Conservation (phyloP, 2,888 invertebrate genomes). For the Tromatobia lineatoria region DNA sequence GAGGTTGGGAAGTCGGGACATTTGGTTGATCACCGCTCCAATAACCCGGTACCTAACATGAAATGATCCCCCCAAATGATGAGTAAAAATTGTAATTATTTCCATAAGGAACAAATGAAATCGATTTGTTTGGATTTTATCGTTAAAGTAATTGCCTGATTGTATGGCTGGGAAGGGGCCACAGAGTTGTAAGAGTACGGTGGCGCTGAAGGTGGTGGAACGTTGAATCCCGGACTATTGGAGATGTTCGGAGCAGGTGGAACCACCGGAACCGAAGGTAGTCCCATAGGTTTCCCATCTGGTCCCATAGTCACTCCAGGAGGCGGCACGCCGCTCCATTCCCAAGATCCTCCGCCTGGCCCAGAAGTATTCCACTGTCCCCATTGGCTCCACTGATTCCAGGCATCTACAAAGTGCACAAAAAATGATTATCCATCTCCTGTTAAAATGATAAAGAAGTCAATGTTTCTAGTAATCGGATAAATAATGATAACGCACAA, state of each 20-base stretch:
- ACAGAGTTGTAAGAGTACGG: conserved; percentile 81
- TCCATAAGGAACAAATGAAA: not conserved
- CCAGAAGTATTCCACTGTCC: conserved; percentile 80
- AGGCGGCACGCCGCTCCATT: conserved; percentile 83
- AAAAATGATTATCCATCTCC: not conserved
- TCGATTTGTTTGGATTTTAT: conserved; percentile 22
- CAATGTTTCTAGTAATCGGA: too few relatives aligned
- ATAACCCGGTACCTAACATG: conserved; percentile 65
- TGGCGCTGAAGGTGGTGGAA: conserved; percentile 79
- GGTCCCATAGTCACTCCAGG: conserved; percentile 81
- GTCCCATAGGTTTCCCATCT: conserved; percentile 81
- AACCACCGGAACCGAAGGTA: conserved; percentile 77
- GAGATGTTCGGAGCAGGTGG: conserved; percentile 83
- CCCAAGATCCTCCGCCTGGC: conserved; percentile 81
- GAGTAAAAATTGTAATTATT: too few relatives aligned
- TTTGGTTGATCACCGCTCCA: conserved; percentile 82
- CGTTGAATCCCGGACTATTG: conserved; percentile 76
- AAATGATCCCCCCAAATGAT: not conserved
- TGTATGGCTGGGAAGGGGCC: conserved; percentile 78
- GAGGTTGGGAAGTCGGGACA: conserved; percentile 74
- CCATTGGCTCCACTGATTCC: conserved; percentile 83
- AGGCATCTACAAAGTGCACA: conserved; percentile 74
- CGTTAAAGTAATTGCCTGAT: conserved; percentile 73
- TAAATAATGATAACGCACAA: too few relatives aligned
- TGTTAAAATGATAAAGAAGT: too few relatives aligned